Evolutionary conservation across 2,113 vertebrate genomes (phyloP).

Genomic region (Sander lucioperca): DNA sequence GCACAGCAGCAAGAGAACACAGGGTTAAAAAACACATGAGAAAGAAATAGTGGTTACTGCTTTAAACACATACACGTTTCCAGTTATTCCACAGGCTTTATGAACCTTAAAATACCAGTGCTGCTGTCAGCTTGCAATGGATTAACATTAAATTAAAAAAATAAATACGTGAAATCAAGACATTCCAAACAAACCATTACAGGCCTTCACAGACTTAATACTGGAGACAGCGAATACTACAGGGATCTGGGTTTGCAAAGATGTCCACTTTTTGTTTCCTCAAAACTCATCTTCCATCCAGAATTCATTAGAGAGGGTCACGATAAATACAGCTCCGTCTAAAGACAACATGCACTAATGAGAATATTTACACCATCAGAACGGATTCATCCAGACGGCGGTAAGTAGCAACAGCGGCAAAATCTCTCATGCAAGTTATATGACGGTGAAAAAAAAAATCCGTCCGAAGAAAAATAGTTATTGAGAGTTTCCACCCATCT

Average conservation of each 20-base stretch:
- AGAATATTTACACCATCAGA: conserved; percentile 40
- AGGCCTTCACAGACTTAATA: conserved; percentile 20
- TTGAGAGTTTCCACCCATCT: background rate
- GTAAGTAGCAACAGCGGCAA: background rate
- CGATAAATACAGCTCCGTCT: conserved; percentile 34
- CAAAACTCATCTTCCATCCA: background rate
- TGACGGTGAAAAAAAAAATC: background rate
- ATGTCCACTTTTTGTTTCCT: background rate
- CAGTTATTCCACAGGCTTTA: conserved; percentile 34
- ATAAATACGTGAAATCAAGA: conserved; percentile 41
- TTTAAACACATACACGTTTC: conserved; percentile 8
- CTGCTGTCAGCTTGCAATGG: background rate
- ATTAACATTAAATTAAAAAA: conserved; percentile 31
- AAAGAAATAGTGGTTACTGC: conserved; percentile 29
- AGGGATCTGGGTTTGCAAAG: background rate
- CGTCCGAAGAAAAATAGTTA: background rate
- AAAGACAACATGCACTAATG: conserved; percentile 30
- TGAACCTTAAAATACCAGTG: conserved; percentile 21
- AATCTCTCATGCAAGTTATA: conserved; percentile 13
- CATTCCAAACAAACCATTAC: conserved; percentile 10
- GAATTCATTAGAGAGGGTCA: conserved; percentile 2
- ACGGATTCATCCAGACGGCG: background rate
- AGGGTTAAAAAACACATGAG: conserved; percentile 25
- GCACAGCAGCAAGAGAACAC: background rate
- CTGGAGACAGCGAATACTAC: conserved; percentile 2